Evolutionary conservation across 1,140 invertebrate genomes (phyloP).

Genomic region (Melitaea cinxia): DNA sequence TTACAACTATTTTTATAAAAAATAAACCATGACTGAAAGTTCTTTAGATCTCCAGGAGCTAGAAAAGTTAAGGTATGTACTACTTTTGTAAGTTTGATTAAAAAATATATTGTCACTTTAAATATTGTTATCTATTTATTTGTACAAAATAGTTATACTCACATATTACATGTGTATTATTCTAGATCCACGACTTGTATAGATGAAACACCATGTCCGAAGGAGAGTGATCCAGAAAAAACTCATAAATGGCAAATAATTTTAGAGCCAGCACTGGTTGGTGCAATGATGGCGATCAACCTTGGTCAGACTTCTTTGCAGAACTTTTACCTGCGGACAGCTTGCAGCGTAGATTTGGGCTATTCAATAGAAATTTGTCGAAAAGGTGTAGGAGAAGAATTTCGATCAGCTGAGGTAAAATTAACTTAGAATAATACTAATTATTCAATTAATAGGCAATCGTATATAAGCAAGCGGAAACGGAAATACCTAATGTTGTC

Average conservation of each 20-base stretch:
- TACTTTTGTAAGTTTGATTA: not conserved
- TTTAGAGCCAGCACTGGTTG: constrained; percentile 68
- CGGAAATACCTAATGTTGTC: constrained; percentile 6
- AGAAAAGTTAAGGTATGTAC: constrained; percentile 64
- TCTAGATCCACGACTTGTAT: constrained; percentile 41
- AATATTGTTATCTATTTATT: too few species aligned
- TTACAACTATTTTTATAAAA: not conserved
- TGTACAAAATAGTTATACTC: not conserved
- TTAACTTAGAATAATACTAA: not conserved
- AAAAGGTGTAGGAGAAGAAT: constrained; percentile 67
- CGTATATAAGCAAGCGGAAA: constrained; percentile 17
- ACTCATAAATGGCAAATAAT: constrained; percentile 59
- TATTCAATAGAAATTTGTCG: constrained; percentile 57
- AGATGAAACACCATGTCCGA: constrained; percentile 24
- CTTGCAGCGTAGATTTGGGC: constrained; percentile 67
- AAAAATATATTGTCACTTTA: too few species aligned
- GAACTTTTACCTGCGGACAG: constrained; percentile 72
- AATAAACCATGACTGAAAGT: constrained; percentile 55
- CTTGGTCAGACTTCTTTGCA: constrained; percentile 72
- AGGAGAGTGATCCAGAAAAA: constrained; percentile 8
- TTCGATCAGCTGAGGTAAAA: constrained; percentile 62
- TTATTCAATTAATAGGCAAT: not conserved
- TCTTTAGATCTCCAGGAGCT: constrained; percentile 61
- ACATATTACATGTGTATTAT: not conserved
- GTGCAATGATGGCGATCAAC: constrained; percentile 74